A percentile compares a stretch with the other conserved stretches of the same genome.
Conservation (phyloP, 2,797 vertebrate species). For the Emys orbicularis region DNA sequence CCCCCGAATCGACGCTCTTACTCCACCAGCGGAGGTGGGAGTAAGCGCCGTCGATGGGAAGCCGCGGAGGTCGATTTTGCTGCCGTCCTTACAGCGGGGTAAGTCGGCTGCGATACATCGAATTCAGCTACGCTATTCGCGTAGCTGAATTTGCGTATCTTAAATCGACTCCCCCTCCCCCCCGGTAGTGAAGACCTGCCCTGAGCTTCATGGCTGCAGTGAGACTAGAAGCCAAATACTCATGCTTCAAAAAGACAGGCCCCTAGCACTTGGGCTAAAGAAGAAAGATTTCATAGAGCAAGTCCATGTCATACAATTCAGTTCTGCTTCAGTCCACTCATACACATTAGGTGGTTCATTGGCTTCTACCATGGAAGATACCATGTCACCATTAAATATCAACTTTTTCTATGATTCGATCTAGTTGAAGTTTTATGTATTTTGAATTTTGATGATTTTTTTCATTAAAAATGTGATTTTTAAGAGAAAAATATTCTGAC, state of each 20-base stretch:
- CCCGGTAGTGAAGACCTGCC: no score
- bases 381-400: not conserved
- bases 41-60: no score
- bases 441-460: not conserved
- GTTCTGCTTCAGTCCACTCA: not conserved
- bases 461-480: not conserved
- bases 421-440: not conserved
- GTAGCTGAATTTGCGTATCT: no score
- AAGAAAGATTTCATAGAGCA: not conserved
- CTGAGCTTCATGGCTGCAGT: not conserved
- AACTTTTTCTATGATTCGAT: not conserved
- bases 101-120: no score
- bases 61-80: no score
- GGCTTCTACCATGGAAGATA: not conserved
- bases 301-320: not conserved
- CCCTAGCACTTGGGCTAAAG: not conserved
- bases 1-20: no score
- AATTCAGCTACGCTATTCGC: no score
- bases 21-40: no score
- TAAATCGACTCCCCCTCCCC: no score
- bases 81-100: no score
- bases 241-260: not conserved
- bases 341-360: not conserved
- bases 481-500: not conserved
- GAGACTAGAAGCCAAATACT: not conserved